Conservation (phyloP, 2,888 invertebrate species). For the Campaea margaritaria region DNA sequence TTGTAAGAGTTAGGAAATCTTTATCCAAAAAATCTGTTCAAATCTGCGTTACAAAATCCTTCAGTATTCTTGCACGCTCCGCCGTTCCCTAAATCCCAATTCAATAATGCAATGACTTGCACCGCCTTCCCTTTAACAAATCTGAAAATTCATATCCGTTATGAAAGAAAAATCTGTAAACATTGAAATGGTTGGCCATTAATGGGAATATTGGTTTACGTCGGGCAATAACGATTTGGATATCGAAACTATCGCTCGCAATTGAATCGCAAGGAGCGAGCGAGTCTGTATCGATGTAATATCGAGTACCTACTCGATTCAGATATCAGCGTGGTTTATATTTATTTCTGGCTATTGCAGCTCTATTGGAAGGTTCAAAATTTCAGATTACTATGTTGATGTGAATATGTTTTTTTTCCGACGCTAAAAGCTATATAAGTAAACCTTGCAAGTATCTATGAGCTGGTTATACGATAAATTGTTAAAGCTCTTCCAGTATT, state of each 20-base stretch:
- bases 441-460: too few species aligned
- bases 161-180: constrained; percentile 59
- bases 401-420: too few species aligned
- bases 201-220: constrained; percentile 65
- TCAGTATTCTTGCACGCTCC: constrained; percentile 5
- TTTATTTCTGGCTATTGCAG: constrained; percentile 1
- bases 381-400: too few species aligned
- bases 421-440: too few species aligned
- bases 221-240: constrained; percentile 62
- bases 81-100: constrained; percentile 32
- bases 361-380: background rate
- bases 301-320: constrained; percentile 27
- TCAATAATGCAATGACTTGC: constrained; percentile 45
- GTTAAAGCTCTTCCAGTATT: too few species aligned
- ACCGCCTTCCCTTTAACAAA: constrained; percentile 35
- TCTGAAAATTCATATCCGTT: constrained; percentile 43
- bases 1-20: too few species aligned
- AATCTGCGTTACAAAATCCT: constrained; percentile 12
- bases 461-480: too few species aligned
- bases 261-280: constrained; percentile 53
- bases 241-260: constrained; percentile 60
- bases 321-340: background rate
- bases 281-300: constrained; percentile 26
- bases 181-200: constrained; percentile 67
- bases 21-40: background rate